phyloP scores from a whole-genome alignment of 2,797 vertebrate genomes.

The Enteromius treurensis region DNA sequence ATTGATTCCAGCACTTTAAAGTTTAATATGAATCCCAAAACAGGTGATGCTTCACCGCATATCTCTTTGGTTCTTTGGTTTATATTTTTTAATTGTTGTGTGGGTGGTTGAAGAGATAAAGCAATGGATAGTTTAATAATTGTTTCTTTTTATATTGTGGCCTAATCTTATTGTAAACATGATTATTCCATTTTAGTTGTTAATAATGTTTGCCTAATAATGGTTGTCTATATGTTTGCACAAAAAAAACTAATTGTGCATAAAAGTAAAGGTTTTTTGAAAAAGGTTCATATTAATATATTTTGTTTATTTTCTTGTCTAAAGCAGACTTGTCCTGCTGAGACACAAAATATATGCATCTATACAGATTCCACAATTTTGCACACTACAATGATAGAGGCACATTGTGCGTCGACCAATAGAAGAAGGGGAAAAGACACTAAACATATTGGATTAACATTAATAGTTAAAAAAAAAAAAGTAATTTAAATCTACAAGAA shows the following conservation, averaged over 20 bases:
- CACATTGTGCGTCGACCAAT: background rate
- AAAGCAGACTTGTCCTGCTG: background rate
- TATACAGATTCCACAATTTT: background rate
- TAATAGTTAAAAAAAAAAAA: background rate
- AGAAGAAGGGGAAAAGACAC: background rate
- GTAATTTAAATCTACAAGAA: background rate
- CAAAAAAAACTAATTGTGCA: background rate
- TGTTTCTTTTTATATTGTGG: background rate
- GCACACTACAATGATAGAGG: background rate
- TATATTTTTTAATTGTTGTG: background rate
- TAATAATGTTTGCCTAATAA: background rate
- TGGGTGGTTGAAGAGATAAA: conserved; percentile 10
- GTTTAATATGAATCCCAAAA: background rate
- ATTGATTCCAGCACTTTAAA: conserved; percentile 43
- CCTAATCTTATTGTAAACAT: background rate
- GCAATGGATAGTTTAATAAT: background rate
- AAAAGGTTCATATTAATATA: background rate
- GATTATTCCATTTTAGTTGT: conserved; percentile 13
- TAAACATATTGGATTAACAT: background rate
- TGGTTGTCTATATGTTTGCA: background rate
- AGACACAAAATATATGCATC: conserved; percentile 8
- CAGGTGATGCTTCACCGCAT: background rate
- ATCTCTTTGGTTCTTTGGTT: conserved; percentile 5
- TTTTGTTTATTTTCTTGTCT: background rate
- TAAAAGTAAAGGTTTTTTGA: conserved; percentile 1